Percentiles rank a stretch among this genome's conserved stretches.
These are phyloP conservation scores for Cephus spinipes DNA, from an alignment of 2,888 invertebrate genomes.

Conservation along the genomic window DNA sequence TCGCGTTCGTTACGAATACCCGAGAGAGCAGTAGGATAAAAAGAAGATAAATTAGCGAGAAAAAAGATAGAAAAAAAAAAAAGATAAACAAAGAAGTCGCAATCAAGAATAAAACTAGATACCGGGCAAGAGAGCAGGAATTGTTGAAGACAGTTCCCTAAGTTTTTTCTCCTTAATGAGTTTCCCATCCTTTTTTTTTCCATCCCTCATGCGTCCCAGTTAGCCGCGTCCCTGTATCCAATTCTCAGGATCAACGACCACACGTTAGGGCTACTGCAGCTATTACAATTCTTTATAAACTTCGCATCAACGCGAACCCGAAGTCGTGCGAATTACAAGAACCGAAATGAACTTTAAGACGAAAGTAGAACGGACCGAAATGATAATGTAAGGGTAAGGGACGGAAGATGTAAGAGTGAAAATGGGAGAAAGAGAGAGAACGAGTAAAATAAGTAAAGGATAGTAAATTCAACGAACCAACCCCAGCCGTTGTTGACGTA, in stretches of 20 bases:
- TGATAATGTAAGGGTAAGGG: background rate
- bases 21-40: background rate
- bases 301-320: background rate
- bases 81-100: background rate
- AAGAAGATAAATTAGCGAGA: background rate
- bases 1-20: background rate
- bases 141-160: constrained; percentile 4
- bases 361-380: background rate
- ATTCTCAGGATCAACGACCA: background rate
- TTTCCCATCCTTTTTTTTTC: constrained; percentile 16
- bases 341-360: background rate
- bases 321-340: background rate
- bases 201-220: background rate
- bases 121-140: background rate
- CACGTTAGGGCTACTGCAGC: background rate
- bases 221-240: background rate
- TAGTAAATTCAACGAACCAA: background rate
- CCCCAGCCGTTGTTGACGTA: background rate
- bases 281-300: background rate
- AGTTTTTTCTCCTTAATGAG: constrained; percentile 19
- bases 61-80: background rate
- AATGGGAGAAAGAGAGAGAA: background rate
- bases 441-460: background rate
- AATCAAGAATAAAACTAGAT: background rate
- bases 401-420: background rate